Base-by-base conservation (phyloP, 2,888 invertebrate species). In the Leptinotarsa haldemani region DNA sequence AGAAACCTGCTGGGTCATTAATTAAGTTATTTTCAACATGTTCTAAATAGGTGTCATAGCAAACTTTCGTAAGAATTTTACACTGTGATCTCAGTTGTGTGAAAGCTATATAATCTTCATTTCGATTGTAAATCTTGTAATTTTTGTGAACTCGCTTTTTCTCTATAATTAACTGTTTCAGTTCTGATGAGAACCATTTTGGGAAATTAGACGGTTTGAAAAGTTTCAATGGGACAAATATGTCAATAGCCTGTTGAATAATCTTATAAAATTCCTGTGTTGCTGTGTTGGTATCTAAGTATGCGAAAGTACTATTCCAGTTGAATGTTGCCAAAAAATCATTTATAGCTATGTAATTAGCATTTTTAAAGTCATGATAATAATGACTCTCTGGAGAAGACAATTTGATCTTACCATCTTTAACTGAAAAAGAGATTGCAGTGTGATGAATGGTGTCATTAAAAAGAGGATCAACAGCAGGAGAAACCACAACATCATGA, bases 371-470 rank as follows among this genome's bases (percentile, higher is more conserved):
- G 20, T 58, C 58, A 25, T 58, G 16, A 58, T 58, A 22, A 25
- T 58, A 58, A 58, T 22, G 56, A 58, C 58, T 58, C 58, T 15
- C 16, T 58, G 58, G 58, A 58, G 16, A 22, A 58, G 58, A 58
- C 58, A 15, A 7, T 22, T 58, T 58, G 15, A 22, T n/a, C n/a
- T n/a, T n/a, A n/a, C n/a, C n/a, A n/a, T n/a, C n/a, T n/a, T n/a
- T n/a, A n/a, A n/a, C n/a, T n/a, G n/a, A n/a, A n/a, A n/a, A n/a
- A n/a, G n/a, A n/a, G n/a, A n/a, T n/a, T n/a, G n/a, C n/a, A n/a
- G n/a, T n/a, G n/a, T n/a, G n/a, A n/a, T n/a, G n/a, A n/a, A n/a
- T n/a, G n/a, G n/a, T n/a, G n/a, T n/a, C n/a, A n/a, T n/a, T n/a
- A n/a, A n/a, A n/a, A n/a, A n/a, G n/a, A n/a, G n/a, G n/a, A n/a